Evolutionary conservation across 2,113 vertebrate genomes (phyloP), one percentile per base, ranked within the genome.

Genomic region (Xiphorhynchus elegans): DNA sequence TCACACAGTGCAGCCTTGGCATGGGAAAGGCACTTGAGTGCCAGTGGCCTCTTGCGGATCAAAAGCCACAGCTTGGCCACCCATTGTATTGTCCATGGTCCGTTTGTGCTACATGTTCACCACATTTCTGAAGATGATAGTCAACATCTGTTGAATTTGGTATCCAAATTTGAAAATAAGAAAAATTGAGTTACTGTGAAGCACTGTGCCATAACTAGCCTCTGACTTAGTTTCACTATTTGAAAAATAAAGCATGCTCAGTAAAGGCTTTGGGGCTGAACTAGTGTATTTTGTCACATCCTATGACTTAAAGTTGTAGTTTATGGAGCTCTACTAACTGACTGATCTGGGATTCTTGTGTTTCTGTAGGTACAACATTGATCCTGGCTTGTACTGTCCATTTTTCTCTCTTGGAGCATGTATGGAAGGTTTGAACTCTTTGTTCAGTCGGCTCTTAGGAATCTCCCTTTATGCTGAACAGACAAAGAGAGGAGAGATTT

Each of bases 331-430:
- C 17, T 77, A 15, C 29, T 92, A 26, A 84, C 62, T 86, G 66
- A 60, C 35, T 80, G 37, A 1, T 90, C 59, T 90, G 72, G 56
- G 11, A 17, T 95, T 84, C 25, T 95, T 93, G 3, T 90, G 29
- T 92, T 93, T 60, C 70, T 37, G 33, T 96, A 99, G 99, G 97
- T 99, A 98, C 95, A 99, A 99, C 94, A 99, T 99, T 23, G 99
- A 99, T 96, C 99, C 99, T 93, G 98, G 98, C 84, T 97, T 99
- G 33, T 99, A 99, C 95, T 99, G 98, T 90, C 99, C 99, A 0
- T 99, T 99, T 95, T 98, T 99, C 83, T 99, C 99, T 37, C 98
- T 99, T 63, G 99, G 99, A 7, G 98, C 98, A 0, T 99, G 99
- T 93, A 99, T 99, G 99, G 99, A 99, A 75, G 99, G 99, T 50